Conservation (phyloP, 2,888 invertebrate genomes). For the Uloborus plumipes region DNA sequence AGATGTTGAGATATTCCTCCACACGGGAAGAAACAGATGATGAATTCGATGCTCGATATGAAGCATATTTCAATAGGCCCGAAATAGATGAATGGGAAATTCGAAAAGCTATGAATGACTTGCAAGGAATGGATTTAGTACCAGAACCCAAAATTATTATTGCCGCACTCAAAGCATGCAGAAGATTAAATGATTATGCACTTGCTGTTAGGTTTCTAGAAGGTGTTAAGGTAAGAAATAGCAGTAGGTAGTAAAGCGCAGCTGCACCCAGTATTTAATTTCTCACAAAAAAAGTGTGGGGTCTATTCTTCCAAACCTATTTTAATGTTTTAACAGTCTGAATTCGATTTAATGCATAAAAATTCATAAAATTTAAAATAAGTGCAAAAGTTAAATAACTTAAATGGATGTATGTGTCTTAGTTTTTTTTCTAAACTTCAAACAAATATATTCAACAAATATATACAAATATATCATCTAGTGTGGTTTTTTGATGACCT, state of each 20-base stretch:
- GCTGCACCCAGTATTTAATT: no score
- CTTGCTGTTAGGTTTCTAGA: constrained; percentile 94
- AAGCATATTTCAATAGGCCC: constrained; percentile 84
- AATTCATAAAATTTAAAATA: no score
- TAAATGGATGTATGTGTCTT: no score
- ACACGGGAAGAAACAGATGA: constrained; percentile 66
- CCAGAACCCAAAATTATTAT: constrained; percentile 91
- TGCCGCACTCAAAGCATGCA: constrained; percentile 90
- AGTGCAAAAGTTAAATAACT: no score
- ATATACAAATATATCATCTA: no score
- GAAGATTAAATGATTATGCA: constrained; percentile 93
- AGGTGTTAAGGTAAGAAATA: constrained; percentile 78
- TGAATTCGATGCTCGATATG: constrained; percentile 88
- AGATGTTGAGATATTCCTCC: constrained; percentile 38
- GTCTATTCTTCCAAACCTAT: no score
- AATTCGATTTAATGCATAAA: no score
- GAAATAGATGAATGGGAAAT: constrained; percentile 96
- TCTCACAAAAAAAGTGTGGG: no score
- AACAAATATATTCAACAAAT: no score
- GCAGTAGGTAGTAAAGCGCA: not conserved
- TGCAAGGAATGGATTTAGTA: constrained; percentile 90
- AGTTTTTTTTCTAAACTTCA: no score
- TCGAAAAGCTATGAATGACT: constrained; percentile 90
- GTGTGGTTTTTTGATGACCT: no score
- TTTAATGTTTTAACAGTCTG: no score